A percentile compares a stretch with the other conserved stretches of the same genome.
These are phyloP conservation scores for Dipodomys merriami DNA, from an alignment of 2,113 vertebrate genomes.

Conservation along the genomic window DNA sequence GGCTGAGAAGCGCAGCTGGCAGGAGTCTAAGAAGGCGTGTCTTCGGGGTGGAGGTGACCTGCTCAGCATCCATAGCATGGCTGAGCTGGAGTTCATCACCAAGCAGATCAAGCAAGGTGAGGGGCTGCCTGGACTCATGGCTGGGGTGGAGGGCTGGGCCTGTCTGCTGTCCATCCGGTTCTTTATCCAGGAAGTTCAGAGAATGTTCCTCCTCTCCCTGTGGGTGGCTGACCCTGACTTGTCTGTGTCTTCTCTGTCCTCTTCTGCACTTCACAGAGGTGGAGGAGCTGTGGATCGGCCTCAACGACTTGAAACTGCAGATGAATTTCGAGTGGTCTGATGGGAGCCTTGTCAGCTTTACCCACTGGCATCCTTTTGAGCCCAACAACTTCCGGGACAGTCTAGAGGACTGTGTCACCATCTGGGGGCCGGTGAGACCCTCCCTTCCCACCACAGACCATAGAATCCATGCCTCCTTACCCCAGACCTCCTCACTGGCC, in stretches of 20 bases:
- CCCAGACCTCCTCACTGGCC: background rate
- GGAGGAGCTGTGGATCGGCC: constrained; percentile 97
- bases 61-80: constrained; percentile 95
- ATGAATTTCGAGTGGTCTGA: constrained; percentile 99
- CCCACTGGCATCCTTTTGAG: constrained; percentile 97
- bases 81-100: constrained; percentile 95
- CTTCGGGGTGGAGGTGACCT: constrained; percentile 93
- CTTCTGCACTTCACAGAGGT: constrained; percentile 85
- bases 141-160: background rate
- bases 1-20: constrained; percentile 92
- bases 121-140: accelerated
- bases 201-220: background rate
- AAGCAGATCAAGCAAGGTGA: constrained; percentile 93
- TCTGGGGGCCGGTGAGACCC: constrained; percentile 95
- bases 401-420: constrained; percentile 95
- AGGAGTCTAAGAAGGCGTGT: constrained; percentile 92
- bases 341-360: constrained; percentile 94
- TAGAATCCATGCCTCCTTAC: background rate
- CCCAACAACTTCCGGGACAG: constrained; percentile 98
- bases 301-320: constrained; percentile 95
- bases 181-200: background rate
- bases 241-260: background rate
- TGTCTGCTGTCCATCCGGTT: accelerated
- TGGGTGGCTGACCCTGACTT: background rate
- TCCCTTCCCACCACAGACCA: background rate